Percentiles rank a stretch among this genome's conserved stretches.
Conservation (phyloP, 2,888 invertebrate genomes). For the Scaptomyza caliginosa region DNA sequence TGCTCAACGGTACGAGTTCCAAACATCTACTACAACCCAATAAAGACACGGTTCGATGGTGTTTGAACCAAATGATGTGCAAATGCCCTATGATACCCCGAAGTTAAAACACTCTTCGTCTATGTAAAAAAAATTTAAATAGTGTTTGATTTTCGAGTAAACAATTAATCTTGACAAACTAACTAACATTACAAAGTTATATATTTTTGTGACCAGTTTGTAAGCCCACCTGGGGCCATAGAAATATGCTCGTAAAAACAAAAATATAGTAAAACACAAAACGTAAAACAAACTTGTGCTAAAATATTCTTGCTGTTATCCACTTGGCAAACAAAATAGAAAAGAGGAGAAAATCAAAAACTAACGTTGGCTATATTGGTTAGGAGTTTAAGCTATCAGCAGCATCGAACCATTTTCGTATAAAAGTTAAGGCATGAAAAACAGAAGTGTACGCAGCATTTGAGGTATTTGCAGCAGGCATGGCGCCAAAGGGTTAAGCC, state of each 20-base stretch:
- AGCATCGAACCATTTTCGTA: slow-evolving; percentile 37
- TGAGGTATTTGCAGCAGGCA: slow-evolving; percentile 47
- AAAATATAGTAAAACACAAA: slow-evolving; percentile 17
- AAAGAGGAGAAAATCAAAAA: slow-evolving; percentile 64
- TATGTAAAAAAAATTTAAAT: not conserved
- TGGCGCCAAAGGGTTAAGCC: slow-evolving; percentile 62
- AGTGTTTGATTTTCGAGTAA: too few species aligned
- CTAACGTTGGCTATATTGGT: slow-evolving; percentile 37
- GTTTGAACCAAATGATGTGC: slow-evolving; percentile 19
- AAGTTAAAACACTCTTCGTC: not conserved
- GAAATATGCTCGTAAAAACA: slow-evolving; percentile 61
- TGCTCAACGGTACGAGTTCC: not conserved
- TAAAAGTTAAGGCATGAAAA: slow-evolving; percentile 65
- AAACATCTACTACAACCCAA: not conserved
- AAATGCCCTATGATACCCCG: not conserved
- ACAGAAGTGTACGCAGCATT: not conserved
- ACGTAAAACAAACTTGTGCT: slow-evolving; percentile 57
- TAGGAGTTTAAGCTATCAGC: slow-evolving; percentile 20
- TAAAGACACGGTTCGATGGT: slow-evolving; percentile 44
- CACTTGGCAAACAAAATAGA: slow-evolving; percentile 20
- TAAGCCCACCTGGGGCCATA: slow-evolving; percentile 17
- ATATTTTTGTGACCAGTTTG: slow-evolving; percentile 35
- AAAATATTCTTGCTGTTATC: slow-evolving; percentile 32
- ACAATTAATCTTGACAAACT: slow-evolving; percentile 2
- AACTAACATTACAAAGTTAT: slow-evolving; percentile 21